Evolutionary conservation across 2,113 vertebrate species (phyloP).

Genomic region (Odontesthes bonariensis): DNA sequence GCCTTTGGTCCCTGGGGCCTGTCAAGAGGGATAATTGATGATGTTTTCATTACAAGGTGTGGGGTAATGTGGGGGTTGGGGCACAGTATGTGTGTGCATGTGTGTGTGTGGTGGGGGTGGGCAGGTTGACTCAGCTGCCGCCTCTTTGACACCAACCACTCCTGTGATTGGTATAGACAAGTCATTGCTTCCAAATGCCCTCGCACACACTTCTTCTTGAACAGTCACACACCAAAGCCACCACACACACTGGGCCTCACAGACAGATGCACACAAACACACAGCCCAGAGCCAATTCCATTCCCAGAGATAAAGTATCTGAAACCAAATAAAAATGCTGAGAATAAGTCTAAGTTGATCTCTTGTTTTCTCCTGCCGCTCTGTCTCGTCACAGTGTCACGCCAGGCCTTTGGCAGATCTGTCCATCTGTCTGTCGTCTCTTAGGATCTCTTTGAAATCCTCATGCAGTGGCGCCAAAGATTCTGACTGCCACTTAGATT

Average conservation of each 20-base stretch:
- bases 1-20: slow-evolving; percentile 84
- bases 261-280: slow-evolving; percentile 44
- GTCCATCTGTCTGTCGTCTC: slow-evolving; percentile 62
- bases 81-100: slow-evolving; percentile 63
- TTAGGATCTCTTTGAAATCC: slow-evolving; percentile 71
- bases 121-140: slow-evolving; percentile 87
- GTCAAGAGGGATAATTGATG: slow-evolving; percentile 92
- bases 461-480: slow-evolving; percentile 76
- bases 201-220: slow-evolving; percentile 6
- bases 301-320: slow-evolving; percentile 57
- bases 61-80: slow-evolving; percentile 84
- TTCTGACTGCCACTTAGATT: slow-evolving; percentile 76
- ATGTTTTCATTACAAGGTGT: slow-evolving; percentile 94
- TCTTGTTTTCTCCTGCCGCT: slow-evolving; percentile 50
- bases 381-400: slow-evolving; percentile 60
- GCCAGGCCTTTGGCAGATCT: slow-evolving; percentile 70
- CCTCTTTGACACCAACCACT: slow-evolving; percentile 83
- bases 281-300: slow-evolving; percentile 50
- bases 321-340: slow-evolving; percentile 51
- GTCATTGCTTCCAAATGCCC: slow-evolving; percentile 82
- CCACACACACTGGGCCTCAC: slow-evolving; percentile 12
- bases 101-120: slow-evolving; percentile 51
- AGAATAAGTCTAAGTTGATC: slow-evolving; percentile 64
- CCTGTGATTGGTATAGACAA: slow-evolving; percentile 79
- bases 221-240: slow-evolving; percentile 16